A percentile compares a stretch with the other conserved stretches of the same genome.
These are phyloP conservation scores for Pogonognathellus flavescens DNA, from an alignment of 1,140 invertebrate genomes.

Conservation along the genomic window DNA sequence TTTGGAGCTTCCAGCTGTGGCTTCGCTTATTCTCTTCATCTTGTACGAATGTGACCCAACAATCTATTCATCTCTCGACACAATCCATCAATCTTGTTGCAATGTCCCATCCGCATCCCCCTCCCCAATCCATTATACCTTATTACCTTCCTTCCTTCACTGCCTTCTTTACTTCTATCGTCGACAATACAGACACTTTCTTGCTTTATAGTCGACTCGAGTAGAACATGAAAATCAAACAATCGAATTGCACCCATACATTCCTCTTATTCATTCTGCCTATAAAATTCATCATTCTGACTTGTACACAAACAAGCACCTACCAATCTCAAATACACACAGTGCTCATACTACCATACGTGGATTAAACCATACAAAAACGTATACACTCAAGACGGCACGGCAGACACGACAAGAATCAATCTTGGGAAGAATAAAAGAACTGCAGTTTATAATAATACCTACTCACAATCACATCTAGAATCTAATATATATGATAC, in stretches of 20 bases:
- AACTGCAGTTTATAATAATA: no score
- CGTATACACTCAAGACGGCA: no score
- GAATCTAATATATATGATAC: no score
- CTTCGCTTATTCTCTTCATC: slow-evolving; percentile 54
- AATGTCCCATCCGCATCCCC: slow-evolving; percentile 51
- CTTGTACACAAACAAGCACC: not conserved
- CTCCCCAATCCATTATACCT: slow-evolving; percentile 56
- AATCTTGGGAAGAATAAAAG: not conserved
- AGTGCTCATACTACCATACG: not conserved
- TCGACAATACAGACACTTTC: slow-evolving; percentile 10
- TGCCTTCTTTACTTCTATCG: slow-evolving; percentile 29
- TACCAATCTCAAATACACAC: not conserved
- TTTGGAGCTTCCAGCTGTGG: slow-evolving; percentile 54
- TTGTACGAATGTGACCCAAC: slow-evolving; percentile 51
- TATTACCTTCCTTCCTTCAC: slow-evolving; percentile 31
- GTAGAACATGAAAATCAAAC: slow-evolving; percentile 42
- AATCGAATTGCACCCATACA: slow-evolving; percentile 41
- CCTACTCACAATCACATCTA: no score
- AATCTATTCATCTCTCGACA: slow-evolving; percentile 60
- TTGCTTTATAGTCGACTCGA: slow-evolving; percentile 22
- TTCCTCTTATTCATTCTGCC: slow-evolving; percentile 34
- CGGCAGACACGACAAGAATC: slow-evolving; percentile 34
- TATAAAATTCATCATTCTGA: slow-evolving; percentile 33
- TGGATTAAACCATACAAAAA: no score
- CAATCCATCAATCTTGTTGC: slow-evolving; percentile 58